Base-by-base conservation (phyloP, 2,888 invertebrate species). In the Lottia gigantea region DNA sequence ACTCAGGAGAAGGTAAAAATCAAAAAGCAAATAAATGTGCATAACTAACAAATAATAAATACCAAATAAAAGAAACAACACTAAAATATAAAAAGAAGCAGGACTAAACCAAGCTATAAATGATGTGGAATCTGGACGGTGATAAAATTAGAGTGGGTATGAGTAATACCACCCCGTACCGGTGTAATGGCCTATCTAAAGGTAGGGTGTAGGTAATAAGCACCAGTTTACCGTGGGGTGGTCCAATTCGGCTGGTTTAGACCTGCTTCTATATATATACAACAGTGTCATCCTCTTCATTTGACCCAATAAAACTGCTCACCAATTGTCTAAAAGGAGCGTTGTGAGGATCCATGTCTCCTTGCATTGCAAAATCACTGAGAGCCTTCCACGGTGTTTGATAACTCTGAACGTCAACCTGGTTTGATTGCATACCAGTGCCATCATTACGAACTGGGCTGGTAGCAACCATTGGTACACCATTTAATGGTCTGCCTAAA, bases 251-350 rank as follows among this genome's bases (percentile, higher is more conserved):
- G 73, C 67, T 67, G 62, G 64, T 70, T 74, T 76, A 78, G 78
- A 81, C 79, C 74, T 81, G 83, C 74, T 85, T 82, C 77, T 85
- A 83, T 74, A 83, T 81, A 79, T 84, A 85, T 67, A 86, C 85
- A 77, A 86, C 82, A 74, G 84, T 83, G 74, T 85, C 85, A 71
- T 84, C 82, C 76, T 86, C 85, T 71, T 86, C 85, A 66, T 84
- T 74, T 67, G 80, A 78, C 74, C 80, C 80, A 78, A 81, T 77
- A 81, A 83, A 83, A 72, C 80, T 82, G 89, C 95, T 97, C 84
- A 98, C 96, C 83, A 98, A 92, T 89, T 97, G 97, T 89, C 97
- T 97, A 90, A 97, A 98, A 80, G 97, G 96, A 16, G 97, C 95
- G 72, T 95, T 88, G 71, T 95, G 88, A 72, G 95, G 89, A 83